Evolutionary conservation across 1,140 invertebrate species (phyloP).

Genomic region (Lutraria rhynchaena): DNA sequence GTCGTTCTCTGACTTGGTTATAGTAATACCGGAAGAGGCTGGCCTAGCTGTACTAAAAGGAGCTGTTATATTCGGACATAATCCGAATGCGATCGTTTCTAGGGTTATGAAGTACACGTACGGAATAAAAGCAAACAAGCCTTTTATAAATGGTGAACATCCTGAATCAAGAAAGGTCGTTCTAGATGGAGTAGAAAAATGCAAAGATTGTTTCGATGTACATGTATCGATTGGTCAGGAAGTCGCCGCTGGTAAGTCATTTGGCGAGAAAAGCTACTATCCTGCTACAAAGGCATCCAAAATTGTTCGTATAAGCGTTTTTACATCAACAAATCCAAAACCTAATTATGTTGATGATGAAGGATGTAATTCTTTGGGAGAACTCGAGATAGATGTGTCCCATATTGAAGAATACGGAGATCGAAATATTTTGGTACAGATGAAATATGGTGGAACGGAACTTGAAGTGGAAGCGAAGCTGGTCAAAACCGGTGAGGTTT

Average conservation of each 20-base stretch:
- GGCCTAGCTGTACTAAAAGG: slow-evolving; percentile 68
- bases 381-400: slow-evolving; percentile 49
- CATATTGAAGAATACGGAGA: slow-evolving; percentile 24
- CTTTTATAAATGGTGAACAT: slow-evolving; percentile 41
- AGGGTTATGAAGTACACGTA: slow-evolving; percentile 65
- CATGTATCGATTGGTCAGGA: slow-evolving; percentile 56
- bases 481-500: slow-evolving; percentile 26
- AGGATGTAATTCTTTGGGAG: slow-evolving; percentile 51
- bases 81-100: slow-evolving; percentile 55
- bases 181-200: slow-evolving; percentile 43
- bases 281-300: not conserved
- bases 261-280: slow-evolving; percentile 4
- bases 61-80: slow-evolving; percentile 68
- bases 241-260: slow-evolving; percentile 16
- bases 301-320: not conserved
- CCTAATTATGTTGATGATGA: slow-evolving; percentile 44
- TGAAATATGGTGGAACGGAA: slow-evolving; percentile 64
- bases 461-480: slow-evolving; percentile 57
- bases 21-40: slow-evolving; percentile 64
- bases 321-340: slow-evolving; percentile 5
- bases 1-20: slow-evolving; percentile 50
- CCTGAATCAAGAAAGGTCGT: slow-evolving; percentile 35
- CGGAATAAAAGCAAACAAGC: slow-evolving; percentile 36
- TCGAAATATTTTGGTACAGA: slow-evolving; percentile 43
- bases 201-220: slow-evolving; percentile 60